Percentiles rank a stretch among this genome's conserved stretches.
Evolutionary conservation across 2,113 vertebrate genomes (phyloP).

Genomic region (Nipponia nippon): DNA sequence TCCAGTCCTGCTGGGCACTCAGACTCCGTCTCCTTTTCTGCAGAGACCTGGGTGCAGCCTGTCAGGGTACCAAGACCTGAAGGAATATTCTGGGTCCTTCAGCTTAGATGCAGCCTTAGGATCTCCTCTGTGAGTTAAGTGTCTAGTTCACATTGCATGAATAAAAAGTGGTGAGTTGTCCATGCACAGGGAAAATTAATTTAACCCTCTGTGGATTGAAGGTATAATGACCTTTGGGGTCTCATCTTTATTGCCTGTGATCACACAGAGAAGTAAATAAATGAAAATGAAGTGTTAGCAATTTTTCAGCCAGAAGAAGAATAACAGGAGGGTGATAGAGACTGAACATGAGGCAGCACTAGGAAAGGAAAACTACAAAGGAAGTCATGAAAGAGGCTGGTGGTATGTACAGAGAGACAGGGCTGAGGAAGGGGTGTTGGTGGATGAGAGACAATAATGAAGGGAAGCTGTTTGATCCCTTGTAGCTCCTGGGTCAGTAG

Average conservation of each 20-base stretch:
- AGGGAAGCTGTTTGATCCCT: constrained; percentile 9
- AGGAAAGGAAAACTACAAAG: not conserved
- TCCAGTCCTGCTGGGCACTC: not conserved
- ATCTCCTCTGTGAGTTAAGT: not conserved
- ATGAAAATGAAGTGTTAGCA: not conserved
- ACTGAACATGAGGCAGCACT: not conserved
- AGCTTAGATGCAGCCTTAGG: not conserved
- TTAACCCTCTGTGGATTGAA: not conserved
- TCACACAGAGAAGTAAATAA: not conserved
- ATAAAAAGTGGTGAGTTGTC: not conserved
- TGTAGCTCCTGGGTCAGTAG: constrained; percentile 38
- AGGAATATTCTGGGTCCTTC: not conserved
- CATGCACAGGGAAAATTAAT: not conserved
- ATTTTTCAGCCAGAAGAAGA: not conserved
- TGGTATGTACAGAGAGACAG: not conserved
- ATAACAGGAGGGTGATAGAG: not conserved
- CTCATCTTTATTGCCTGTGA: not conserved
- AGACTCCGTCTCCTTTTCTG: not conserved
- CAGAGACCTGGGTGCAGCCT: not conserved
- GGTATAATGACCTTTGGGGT: not conserved
- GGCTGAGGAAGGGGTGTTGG: not conserved
- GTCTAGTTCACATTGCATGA: not conserved
- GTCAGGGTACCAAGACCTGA: not conserved
- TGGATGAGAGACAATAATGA: not conserved
- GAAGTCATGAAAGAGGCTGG: not conserved